Conservation (phyloP, 1,140 invertebrate genomes). For the Hetaerina americana region DNA sequence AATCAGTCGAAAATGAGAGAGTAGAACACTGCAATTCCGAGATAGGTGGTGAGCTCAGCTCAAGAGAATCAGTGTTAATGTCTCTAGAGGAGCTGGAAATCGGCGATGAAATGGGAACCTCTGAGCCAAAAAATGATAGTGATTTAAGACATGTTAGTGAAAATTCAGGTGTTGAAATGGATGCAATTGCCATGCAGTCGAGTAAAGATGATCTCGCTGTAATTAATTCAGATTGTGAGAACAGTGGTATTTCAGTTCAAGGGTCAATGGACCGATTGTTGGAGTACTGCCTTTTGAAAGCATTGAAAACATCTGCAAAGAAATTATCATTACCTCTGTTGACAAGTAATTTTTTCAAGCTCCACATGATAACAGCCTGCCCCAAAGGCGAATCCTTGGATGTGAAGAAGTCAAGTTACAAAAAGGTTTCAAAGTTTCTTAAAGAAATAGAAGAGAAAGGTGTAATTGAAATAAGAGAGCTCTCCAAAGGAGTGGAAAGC, state of each 20-base stretch:
- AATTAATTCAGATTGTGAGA: slow-evolving; percentile 12
- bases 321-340: slow-evolving; percentile 52
- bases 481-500: slow-evolving; percentile 48
- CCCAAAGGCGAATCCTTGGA: slow-evolving; percentile 53
- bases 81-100: neutral
- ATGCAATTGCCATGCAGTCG: neutral
- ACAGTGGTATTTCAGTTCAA: slow-evolving; percentile 24
- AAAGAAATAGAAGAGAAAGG: slow-evolving; percentile 37
- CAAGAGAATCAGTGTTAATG: too few species aligned
- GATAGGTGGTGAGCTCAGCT: neutral
- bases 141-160: neutral
- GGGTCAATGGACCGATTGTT: slow-evolving; percentile 60
- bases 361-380: slow-evolving; percentile 61
- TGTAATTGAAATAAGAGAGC: slow-evolving; percentile 38
- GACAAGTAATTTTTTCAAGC: slow-evolving; percentile 64
- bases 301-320: slow-evolving; percentile 47
- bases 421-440: slow-evolving; percentile 77
- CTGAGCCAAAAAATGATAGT: neutral
- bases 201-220: neutral
- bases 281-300: slow-evolving; percentile 62
- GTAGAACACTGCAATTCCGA: neutral
- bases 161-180: neutral
- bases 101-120: neutral
- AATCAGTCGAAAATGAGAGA: neutral
- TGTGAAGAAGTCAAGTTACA: slow-evolving; percentile 78